A percentile compares a stretch with the other conserved stretches of the same genome.
phyloP scores from a whole-genome alignment of 2,888 invertebrate species.

The Oligia fasciuncula region DNA sequence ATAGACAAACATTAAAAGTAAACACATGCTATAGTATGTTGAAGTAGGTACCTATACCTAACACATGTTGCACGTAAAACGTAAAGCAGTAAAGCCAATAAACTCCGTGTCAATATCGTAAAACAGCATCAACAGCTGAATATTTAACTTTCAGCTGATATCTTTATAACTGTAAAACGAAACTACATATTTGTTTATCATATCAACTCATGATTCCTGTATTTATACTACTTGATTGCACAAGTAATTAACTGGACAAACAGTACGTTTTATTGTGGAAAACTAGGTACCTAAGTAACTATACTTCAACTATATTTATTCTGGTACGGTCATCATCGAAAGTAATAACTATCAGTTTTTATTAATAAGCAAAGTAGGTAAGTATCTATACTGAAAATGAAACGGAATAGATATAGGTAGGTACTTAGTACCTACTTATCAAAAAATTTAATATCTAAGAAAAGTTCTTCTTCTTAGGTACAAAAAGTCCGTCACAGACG shows the following conservation, averaged over 20 bases:
- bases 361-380: too few relatives aligned
- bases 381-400: too few relatives aligned
- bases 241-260: conserved; percentile 19
- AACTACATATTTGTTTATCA: conserved; percentile 21
- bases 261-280: background rate
- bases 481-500: too few relatives aligned
- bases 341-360: background rate
- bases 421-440: too few relatives aligned
- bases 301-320: background rate
- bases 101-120: background rate
- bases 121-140: conserved; percentile 14
- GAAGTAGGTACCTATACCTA: background rate
- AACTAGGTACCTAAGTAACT: background rate
- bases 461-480: too few relatives aligned
- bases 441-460: too few relatives aligned
- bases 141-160: conserved; percentile 26
- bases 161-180: conserved; percentile 6
- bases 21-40: conserved; percentile 1
- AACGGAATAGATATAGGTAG: too few relatives aligned
- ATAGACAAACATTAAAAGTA: background rate
- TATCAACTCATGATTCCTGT: conserved; percentile 17
- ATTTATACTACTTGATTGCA: conserved; percentile 7
- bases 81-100: conserved; percentile 5
- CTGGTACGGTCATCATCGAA: background rate
- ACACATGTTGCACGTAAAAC: conserved; percentile 9